Base-by-base conservation (phyloP, 2,113 vertebrate genomes). In the Psilopogon haemacephalus region DNA sequence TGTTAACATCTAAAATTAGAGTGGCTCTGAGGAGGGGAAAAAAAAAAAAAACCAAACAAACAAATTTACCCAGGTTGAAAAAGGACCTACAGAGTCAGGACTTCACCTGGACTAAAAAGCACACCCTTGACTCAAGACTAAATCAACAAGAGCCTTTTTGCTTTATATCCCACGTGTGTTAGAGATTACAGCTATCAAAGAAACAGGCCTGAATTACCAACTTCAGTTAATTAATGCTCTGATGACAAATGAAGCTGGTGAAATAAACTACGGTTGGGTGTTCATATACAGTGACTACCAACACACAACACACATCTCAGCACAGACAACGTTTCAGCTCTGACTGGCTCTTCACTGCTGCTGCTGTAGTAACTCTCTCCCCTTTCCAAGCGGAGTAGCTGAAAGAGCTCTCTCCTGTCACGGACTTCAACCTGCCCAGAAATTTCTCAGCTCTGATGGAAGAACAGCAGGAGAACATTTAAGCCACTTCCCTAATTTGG, bases 121-220 rank as follows among this genome's bases (percentile, higher is more conserved):
- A 80, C 6, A 59, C 24, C 12, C 52, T 63, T 58, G 71, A 46
- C 7, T 65, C n/a, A 18, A 18, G 21, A 40, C 8, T 86, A 74
- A 86, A 70, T 5, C 4, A 4, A 44, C 40, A 93, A 24, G 3
- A 54, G 10, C 28, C 27, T 37, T 74, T 60, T 55, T 76, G 35
- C 32, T 35, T 62, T 44, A 4, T 30, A 80, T 65, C n/a, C 19
- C 40, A 9, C n/a, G 50, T 0, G 0, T 2, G 9, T 58, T 64
- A 87, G 40, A 89, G 72, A 15, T 28, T 67, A 65, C 13, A 67
- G 15, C 20, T 59, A 38, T 12, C 14, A 21, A 28, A 88, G 35
- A 40, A 80, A 67, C 12, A 59, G 5, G 6, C 64, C 11, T 30
- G 38, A 84, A 58, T 75, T 88, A 50, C 71, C 17, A 58, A 27